These are phyloP conservation scores for Hirundichthys speculiger DNA, from an alignment of 2,113 vertebrate species.

Conservation along the genomic window DNA sequence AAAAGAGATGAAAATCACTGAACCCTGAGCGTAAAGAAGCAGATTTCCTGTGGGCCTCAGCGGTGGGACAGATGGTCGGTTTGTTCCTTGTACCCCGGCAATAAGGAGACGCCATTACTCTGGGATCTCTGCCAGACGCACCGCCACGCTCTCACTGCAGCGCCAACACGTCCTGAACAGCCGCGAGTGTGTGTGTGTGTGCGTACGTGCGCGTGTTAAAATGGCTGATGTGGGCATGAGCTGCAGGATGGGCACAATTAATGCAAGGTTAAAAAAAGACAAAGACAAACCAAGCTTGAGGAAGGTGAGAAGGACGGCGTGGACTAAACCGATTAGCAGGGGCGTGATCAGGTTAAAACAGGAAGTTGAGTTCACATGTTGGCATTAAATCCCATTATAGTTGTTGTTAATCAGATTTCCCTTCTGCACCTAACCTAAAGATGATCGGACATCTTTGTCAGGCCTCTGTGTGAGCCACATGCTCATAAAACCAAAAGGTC, in stretches of 20 bases:
- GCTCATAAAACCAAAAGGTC: background rate
- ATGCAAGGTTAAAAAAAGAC: background rate
- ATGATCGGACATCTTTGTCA: conserved; percentile 35
- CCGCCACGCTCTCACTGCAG: conserved; percentile 21
- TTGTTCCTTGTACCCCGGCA: conserved; percentile 64
- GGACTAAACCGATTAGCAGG: conserved; percentile 29
- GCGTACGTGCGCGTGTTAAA: conserved; percentile 17
- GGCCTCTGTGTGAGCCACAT: no score
- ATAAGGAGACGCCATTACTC: conserved; percentile 69
- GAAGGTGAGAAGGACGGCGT: conserved; percentile 16
- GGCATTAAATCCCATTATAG: conserved; percentile 29
- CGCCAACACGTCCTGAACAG: conserved; percentile 64
- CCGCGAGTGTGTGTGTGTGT: conserved; percentile 31
- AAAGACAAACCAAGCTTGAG: conserved; percentile 25
- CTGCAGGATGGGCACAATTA: background rate
- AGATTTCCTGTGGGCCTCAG: conserved; percentile 42
- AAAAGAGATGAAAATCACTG: conserved; percentile 30
- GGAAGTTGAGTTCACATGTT: conserved; percentile 52
- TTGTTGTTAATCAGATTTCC: conserved; percentile 43
- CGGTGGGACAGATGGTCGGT: conserved; percentile 71
- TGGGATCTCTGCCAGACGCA: conserved; percentile 62
- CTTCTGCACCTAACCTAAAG: conserved; percentile 10
- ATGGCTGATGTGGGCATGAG: conserved; percentile 5
- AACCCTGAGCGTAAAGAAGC: conserved; percentile 59
- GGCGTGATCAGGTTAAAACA: conserved; percentile 41